Base-by-base conservation (phyloP, 2,113 vertebrate species). In the Martes martes region DNA sequence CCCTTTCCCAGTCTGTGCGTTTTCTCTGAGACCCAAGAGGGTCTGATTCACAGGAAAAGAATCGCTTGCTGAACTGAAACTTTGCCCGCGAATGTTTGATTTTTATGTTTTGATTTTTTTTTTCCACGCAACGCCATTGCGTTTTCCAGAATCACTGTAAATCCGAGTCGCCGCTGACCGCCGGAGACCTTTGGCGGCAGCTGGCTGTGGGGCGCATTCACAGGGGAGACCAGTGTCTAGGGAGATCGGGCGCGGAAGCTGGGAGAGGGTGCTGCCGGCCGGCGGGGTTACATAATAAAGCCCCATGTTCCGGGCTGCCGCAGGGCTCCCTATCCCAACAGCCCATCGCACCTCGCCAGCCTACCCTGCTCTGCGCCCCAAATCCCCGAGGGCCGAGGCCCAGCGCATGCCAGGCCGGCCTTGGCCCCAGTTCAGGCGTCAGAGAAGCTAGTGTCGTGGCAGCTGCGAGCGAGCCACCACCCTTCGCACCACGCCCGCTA, bases 131-230 rank as follows among this genome's bases (percentile, higher is more conserved):
- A 83, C 76, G 71, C 80, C 80, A 82, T 24, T 78, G 26, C 42
- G 39, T 73, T 94, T 97, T 94, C 86, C 39, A 42, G 78, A 98
- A 94, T 97, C 79, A 92, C 83, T 90, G 63, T 73, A 71, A 92
- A 79, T 92, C 87, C 85, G 84, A 97, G 88, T 96, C 91, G 82
- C 42, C 19, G 47, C 31, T 69, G 55, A 65, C 85, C 81, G 74
- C 26, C 31, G 52, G 88, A 96, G 65, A 19, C 47, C 26, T 81
- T 86, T 61, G 50, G 65, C 57, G 59, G 73, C 65, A 74, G 23
- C 8, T 4, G 23, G 67, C n/a, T 86, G 28, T 55, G 31, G 78
- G 85, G 55, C 3, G 36, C 16, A 7, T 31, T 36, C 4, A 6
- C 47, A 9, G 5, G 5, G 39, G 23, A 50, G 36, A 78, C 80